These are phyloP conservation scores for Hormaphis cornu DNA, from an alignment of 1,140 invertebrate species.

Conservation along the genomic window DNA sequence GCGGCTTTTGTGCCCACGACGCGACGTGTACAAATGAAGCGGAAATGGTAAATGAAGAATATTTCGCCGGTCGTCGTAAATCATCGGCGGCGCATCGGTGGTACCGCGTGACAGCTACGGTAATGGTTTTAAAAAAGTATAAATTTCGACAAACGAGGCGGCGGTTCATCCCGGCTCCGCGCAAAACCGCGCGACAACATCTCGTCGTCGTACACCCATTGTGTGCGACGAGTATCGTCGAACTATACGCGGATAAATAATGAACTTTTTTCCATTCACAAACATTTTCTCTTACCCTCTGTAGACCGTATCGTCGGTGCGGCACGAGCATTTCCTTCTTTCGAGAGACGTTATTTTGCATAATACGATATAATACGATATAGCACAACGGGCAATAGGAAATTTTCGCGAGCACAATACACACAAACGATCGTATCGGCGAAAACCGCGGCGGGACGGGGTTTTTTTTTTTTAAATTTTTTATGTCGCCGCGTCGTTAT, in stretches of 20 bases:
- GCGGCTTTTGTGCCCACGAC: neutral
- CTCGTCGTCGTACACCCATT: neutral
- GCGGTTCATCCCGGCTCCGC: neutral
- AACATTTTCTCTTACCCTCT: neutral
- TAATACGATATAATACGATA: too few relatives aligned
- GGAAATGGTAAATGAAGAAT: conserved; percentile 7
- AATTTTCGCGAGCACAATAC: too few relatives aligned
- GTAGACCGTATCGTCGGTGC: too few relatives aligned
- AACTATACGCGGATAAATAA: conserved; percentile 7
- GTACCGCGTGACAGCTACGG: neutral
- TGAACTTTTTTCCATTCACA: neutral
- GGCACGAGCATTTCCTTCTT: too few relatives aligned
- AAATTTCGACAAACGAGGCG: neutral
- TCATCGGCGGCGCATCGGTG: neutral
- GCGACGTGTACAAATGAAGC: conserved; percentile 27
- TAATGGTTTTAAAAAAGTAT: neutral
- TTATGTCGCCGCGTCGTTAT: too few relatives aligned
- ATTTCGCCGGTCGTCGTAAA: conserved; percentile 1
- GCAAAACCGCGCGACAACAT: too few relatives aligned
- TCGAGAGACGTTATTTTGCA: too few relatives aligned
- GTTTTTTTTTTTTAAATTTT: too few relatives aligned
- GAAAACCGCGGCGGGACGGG: too few relatives aligned
- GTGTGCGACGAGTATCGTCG: neutral
- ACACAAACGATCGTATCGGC: too few relatives aligned
- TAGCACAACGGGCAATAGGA: too few relatives aligned